phyloP scores from a whole-genome alignment of 2,113 vertebrate species.

The Irena cyanogastra region DNA sequence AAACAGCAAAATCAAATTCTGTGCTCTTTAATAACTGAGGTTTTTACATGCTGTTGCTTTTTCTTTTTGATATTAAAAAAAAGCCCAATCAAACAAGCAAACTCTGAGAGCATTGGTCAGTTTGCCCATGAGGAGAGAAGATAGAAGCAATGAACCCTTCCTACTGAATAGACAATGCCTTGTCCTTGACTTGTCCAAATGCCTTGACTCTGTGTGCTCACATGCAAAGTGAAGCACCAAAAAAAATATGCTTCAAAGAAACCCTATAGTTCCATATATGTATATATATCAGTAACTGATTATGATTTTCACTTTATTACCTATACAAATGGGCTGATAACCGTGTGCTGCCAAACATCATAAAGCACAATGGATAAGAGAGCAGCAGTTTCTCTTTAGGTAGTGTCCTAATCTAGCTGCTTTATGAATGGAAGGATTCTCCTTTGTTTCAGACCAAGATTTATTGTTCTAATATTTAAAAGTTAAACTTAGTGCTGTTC shows the following conservation, averaged over 20 bases:
- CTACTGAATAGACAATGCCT: not conserved
- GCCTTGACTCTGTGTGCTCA: not conserved
- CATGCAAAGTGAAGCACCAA: not conserved
- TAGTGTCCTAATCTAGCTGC: not conserved
- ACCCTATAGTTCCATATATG: not conserved
- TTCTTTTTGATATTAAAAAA: not conserved
- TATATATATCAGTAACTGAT: not conserved
- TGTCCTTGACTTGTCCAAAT: no score
- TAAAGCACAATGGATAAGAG: not conserved
- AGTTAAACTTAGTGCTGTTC: not conserved
- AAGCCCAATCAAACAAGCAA: accelerated
- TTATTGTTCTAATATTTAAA: not conserved
- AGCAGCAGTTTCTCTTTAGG: not conserved
- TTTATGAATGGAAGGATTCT: not conserved
- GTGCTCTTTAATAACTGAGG: not conserved
- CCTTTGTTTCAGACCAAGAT: not conserved
- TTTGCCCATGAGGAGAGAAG: not conserved
- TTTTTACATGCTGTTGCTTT: not conserved
- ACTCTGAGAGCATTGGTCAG: not conserved
- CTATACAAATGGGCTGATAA: not conserved
- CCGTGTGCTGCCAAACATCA: not conserved
- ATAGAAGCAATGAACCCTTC: not conserved
- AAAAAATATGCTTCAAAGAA: not conserved
- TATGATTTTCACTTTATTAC: not conserved
- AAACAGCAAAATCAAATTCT: not conserved